phyloP scores from a whole-genome alignment of 2,888 invertebrate genomes.

The Metacarcinus magister region DNA sequence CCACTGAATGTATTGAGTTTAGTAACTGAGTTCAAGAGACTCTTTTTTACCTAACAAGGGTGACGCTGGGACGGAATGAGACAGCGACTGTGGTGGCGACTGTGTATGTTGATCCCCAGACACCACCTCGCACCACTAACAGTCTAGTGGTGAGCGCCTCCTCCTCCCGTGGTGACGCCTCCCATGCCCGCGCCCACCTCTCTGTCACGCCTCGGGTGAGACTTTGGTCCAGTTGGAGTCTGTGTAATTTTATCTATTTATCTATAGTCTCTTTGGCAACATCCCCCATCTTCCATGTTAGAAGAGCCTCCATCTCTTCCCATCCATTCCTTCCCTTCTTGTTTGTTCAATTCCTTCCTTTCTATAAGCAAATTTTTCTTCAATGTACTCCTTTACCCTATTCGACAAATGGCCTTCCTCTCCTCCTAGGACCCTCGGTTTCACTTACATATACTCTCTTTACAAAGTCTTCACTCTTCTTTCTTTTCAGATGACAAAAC shows the following conservation, averaged over 20 bases:
- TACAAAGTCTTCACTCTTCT: too few relatives aligned
- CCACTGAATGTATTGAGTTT: background rate
- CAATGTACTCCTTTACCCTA: too few relatives aligned
- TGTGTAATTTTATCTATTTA: background rate
- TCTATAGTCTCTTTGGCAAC: too few relatives aligned
- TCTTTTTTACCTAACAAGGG: background rate
- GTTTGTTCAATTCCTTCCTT: too few relatives aligned
- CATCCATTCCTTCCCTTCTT: too few relatives aligned
- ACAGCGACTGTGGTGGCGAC: conserved; percentile 32
- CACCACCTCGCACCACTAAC: conserved; percentile 56
- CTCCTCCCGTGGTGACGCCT: conserved; percentile 60
- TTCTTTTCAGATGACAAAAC: too few relatives aligned
- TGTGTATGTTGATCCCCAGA: conserved; percentile 27
- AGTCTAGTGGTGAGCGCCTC: conserved; percentile 62
- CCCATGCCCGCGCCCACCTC: conserved; percentile 65
- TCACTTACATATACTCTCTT: too few relatives aligned
- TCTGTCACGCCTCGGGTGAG: conserved; percentile 64
- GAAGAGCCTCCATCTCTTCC: too few relatives aligned
- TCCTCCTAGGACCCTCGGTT: too few relatives aligned
- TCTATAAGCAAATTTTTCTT: too few relatives aligned
- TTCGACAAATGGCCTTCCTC: too few relatives aligned
- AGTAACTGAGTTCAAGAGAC: background rate
- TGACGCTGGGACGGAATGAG: conserved; percentile 71
- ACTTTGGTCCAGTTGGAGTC: background rate
- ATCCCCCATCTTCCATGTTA: too few relatives aligned